These are phyloP conservation scores for Pelvicachromis taeniatus DNA, from an alignment of 2,113 vertebrate species.

Conservation along the genomic window DNA sequence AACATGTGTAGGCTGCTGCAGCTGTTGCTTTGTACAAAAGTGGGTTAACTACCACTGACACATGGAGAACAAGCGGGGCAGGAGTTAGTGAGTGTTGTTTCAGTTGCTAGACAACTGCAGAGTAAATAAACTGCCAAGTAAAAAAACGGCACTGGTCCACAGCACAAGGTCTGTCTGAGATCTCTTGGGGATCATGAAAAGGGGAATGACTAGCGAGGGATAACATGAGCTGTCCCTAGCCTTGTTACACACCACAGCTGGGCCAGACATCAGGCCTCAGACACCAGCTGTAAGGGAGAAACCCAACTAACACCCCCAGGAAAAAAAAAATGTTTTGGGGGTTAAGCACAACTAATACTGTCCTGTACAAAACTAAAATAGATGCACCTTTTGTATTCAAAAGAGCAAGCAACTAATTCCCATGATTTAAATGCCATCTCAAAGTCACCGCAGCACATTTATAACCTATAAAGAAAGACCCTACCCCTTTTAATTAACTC, in stretches of 20 bases:
- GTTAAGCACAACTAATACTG: background rate
- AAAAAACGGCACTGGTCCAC: background rate
- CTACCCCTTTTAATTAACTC: background rate
- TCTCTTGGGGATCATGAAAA: conserved; percentile 6
- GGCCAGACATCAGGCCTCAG: conserved; percentile 20
- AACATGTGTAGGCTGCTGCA: conserved; percentile 22
- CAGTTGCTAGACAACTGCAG: conserved; percentile 59
- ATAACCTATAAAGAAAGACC: background rate
- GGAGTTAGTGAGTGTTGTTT: conserved; percentile 59
- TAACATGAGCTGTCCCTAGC: conserved; percentile 10
- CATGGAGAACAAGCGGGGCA: background rate
- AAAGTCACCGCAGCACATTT: background rate
- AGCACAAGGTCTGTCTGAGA: conserved; percentile 16
- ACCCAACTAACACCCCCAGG: background rate
- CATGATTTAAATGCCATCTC: background rate
- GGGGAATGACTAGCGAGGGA: background rate
- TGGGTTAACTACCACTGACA: conserved; percentile 30
- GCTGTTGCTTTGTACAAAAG: conserved; percentile 33
- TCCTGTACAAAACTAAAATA: background rate
- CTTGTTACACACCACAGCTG: conserved; percentile 22
- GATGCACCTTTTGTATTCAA: background rate
- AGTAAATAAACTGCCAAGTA: conserved; percentile 60
- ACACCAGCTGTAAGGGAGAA: conserved; percentile 15
- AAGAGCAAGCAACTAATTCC: background rate
- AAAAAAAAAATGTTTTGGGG: background rate